phyloP scores from a whole-genome alignment of 2,797 vertebrate genomes.

The Sebastes itinus region DNA sequence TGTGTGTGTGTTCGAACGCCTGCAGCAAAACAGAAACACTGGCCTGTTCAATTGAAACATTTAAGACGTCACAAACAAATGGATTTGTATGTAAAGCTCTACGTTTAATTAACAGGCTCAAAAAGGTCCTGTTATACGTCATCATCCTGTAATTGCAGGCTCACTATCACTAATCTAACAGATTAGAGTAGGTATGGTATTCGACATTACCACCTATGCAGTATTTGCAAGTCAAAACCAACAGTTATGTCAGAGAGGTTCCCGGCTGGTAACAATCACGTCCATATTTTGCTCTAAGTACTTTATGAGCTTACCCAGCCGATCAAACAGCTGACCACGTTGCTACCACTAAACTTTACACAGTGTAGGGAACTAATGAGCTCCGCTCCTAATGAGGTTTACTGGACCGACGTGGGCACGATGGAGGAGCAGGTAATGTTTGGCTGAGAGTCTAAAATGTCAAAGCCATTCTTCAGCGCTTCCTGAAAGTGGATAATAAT shows the following conservation, averaged over 20 bases:
- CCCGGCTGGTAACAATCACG: constrained; percentile 23
- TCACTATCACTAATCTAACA: not conserved
- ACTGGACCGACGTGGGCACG: constrained; percentile 12
- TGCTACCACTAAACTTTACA: constrained; percentile 24
- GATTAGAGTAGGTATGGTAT: not conserved
- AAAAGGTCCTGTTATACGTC: not conserved
- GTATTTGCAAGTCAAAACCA: not conserved
- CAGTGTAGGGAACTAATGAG: constrained; percentile 46
- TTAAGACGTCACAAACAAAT: not conserved
- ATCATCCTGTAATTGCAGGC: not conserved
- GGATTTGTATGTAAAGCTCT: not conserved
- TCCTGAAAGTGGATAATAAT: constrained; percentile 3
- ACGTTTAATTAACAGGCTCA: not conserved
- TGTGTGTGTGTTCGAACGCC: not conserved
- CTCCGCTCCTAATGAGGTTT: constrained; percentile 35
- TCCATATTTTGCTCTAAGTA: constrained; percentile 14
- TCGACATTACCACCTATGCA: not conserved
- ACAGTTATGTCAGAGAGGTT: not conserved
- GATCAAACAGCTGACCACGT: constrained; percentile 27
- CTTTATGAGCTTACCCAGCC: constrained; percentile 5
- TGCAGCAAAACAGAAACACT: not conserved
- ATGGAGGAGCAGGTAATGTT: constrained; percentile 30
- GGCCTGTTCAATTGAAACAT: not conserved
- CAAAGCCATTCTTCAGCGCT: not conserved
- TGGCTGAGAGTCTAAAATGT: not conserved